Conservation (phyloP, 2,113 vertebrate species). For the Chelonoidis abingdonii region DNA sequence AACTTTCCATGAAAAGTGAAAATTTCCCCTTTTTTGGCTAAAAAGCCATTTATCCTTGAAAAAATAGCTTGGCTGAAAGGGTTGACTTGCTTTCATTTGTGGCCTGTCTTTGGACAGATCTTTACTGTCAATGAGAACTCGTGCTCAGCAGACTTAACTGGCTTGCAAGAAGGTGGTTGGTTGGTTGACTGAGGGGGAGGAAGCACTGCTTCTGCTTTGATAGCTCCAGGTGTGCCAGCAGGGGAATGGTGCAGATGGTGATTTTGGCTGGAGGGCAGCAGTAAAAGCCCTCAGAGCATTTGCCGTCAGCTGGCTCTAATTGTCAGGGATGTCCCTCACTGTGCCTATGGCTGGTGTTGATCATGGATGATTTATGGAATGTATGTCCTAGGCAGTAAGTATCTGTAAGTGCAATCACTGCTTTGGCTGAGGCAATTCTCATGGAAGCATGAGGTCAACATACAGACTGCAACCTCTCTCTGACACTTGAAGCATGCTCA, state of each 20-base stretch:
- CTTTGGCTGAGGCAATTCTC: background rate
- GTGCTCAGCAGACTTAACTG: conserved; percentile 38
- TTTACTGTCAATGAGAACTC: background rate
- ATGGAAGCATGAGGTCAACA: background rate
- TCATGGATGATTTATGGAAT: background rate
- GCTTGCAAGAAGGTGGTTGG: conserved; percentile 16
- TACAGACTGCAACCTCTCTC: background rate
- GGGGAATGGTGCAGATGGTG: background rate
- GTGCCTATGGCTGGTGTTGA: background rate
- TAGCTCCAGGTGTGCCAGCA: conserved; percentile 28
- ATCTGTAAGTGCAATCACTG: fast-evolving
- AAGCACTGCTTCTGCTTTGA: conserved; percentile 14
- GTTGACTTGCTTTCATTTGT: background rate
- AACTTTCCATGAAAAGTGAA: background rate
- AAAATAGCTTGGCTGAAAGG: background rate
- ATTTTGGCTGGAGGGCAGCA: background rate
- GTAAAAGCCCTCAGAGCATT: background rate
- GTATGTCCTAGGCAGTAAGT: fast-evolving
- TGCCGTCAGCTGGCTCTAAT: background rate
- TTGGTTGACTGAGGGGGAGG: conserved; percentile 26
- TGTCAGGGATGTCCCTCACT: background rate
- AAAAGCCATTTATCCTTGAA: background rate
- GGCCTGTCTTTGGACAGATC: conserved; percentile 20
- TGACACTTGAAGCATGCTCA: background rate
- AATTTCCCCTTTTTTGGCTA: no score